These are phyloP conservation scores for Stenurella melanura DNA, from an alignment of 2,888 invertebrate species.

Conservation along the genomic window DNA sequence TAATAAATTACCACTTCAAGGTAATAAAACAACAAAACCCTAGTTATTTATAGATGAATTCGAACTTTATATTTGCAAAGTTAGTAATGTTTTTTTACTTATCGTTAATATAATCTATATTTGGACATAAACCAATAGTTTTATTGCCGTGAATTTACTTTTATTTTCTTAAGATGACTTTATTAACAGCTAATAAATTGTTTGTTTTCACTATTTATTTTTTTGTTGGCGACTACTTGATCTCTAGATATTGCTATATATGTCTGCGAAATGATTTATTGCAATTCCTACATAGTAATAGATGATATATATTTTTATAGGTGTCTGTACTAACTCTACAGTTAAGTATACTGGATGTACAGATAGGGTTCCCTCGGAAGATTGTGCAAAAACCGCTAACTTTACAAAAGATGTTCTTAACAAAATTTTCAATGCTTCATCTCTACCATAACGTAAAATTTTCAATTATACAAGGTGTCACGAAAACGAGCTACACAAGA, in stretches of 20 bases:
- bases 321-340: too few relatives aligned
- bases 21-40: neutral
- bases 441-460: too few relatives aligned
- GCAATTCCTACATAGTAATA: too few relatives aligned
- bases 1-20: neutral
- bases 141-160: neutral
- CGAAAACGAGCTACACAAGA: too few relatives aligned
- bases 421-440: too few relatives aligned
- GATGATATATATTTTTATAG: too few relatives aligned
- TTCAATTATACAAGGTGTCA: too few relatives aligned
- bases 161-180: conserved; percentile 5
- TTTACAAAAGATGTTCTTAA: too few relatives aligned
- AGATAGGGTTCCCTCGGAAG: too few relatives aligned
- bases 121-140: neutral
- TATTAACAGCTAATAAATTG: conserved; percentile 7
- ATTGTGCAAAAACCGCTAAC: too few relatives aligned
- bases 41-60: neutral
- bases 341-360: too few relatives aligned
- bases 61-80: neutral
- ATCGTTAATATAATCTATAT: neutral
- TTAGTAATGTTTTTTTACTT: neutral
- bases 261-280: neutral
- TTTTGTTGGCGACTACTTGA: neutral
- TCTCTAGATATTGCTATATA: neutral
- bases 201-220: neutral